Percentiles rank a stretch among this genome's conserved stretches.
Evolutionary conservation across 2,113 vertebrate species (phyloP).

Genomic region (Polypterus senegalus): DNA sequence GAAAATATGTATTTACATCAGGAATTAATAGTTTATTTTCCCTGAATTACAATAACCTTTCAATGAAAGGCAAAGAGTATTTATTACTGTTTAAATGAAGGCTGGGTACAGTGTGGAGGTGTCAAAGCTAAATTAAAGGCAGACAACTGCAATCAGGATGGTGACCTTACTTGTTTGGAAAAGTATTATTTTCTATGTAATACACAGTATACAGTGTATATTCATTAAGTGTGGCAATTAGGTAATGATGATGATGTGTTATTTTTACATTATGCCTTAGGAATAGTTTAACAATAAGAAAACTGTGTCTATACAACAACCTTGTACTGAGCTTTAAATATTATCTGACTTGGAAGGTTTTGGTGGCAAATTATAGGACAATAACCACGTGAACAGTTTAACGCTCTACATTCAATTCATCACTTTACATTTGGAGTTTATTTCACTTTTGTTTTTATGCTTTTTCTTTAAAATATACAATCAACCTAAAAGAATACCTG

Average conservation of each 20-base stretch:
- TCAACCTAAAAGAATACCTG: no score
- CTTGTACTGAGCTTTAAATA: slow-evolving; percentile 11
- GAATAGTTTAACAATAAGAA: slow-evolving; percentile 27
- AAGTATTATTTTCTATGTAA: slow-evolving; percentile 14
- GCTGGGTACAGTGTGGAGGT: slow-evolving; percentile 1
- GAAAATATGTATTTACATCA: neutral
- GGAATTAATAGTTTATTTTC: neutral
- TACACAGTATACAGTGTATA: slow-evolving; percentile 8
- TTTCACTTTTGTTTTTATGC: no score
- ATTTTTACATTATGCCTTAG: slow-evolving; percentile 56
- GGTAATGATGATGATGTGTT: slow-evolving; percentile 41
- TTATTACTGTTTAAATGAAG: neutral
- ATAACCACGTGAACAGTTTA: no score
- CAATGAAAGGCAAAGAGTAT: neutral
- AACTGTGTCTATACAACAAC: slow-evolving; percentile 65
- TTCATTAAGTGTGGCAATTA: slow-evolving; percentile 46
- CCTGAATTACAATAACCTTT: neutral
- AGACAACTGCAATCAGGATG: slow-evolving; percentile 57
- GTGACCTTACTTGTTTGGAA: slow-evolving; percentile 16
- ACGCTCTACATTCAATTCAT: no score
- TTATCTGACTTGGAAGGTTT: no score
- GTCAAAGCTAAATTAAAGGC: slow-evolving; percentile 35
- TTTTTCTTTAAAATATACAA: no score
- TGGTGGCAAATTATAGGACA: no score
- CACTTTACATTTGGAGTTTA: no score